Evolutionary conservation across 1,140 invertebrate species (phyloP).

Genomic region (Temnothorax longispinosus): DNA sequence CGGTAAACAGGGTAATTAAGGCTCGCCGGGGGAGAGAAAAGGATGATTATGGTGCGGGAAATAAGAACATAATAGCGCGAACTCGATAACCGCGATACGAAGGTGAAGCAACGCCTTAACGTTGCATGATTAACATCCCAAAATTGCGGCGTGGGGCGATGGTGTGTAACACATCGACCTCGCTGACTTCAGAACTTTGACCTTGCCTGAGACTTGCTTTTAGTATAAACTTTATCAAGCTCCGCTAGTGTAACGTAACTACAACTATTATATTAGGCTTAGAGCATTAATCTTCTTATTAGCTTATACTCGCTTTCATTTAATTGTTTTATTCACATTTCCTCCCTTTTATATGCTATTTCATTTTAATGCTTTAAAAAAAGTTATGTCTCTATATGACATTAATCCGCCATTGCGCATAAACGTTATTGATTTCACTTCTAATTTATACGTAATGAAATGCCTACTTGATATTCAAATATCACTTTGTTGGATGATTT

Average conservation of each 20-base stretch:
- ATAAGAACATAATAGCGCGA: constrained; percentile 61
- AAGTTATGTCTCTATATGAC: background rate
- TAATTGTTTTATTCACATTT: background rate
- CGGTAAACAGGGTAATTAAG: constrained; percentile 62
- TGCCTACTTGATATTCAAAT: background rate
- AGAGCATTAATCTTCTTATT: background rate
- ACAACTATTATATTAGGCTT: background rate
- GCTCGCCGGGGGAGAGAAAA: constrained; percentile 47
- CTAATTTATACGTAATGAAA: background rate
- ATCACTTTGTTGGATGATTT: background rate
- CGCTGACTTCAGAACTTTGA: constrained; percentile 49
- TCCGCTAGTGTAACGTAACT: background rate
- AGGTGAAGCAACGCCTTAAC: constrained; percentile 44
- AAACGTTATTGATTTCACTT: background rate
- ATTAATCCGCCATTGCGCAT: background rate
- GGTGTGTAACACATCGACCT: constrained; percentile 32
- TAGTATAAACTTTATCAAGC: constrained; percentile 44
- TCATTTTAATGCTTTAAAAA: background rate
- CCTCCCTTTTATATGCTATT: no score
- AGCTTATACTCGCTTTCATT: background rate
- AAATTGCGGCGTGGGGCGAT: constrained; percentile 42
- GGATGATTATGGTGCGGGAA: constrained; percentile 48
- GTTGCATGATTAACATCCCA: constrained; percentile 57
- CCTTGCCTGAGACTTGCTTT: constrained; percentile 40
- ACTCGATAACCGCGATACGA: constrained; percentile 59